Percentiles rank a stretch among this genome's conserved stretches.
phyloP scores from a whole-genome alignment of 2,797 vertebrate genomes.

The Mus minutoides region DNA sequence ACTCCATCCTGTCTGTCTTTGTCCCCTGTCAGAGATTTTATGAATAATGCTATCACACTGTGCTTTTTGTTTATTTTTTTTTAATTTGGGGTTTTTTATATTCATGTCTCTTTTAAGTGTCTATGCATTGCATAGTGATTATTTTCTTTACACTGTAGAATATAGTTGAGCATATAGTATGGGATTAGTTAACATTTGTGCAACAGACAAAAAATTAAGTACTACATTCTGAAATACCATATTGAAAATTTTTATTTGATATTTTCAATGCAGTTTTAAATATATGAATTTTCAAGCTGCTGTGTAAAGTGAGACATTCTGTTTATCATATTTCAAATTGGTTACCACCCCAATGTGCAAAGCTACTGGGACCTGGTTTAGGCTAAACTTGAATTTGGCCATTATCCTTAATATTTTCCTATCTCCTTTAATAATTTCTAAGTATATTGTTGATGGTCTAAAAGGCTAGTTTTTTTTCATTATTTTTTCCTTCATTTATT shows the following conservation, averaged over 20 bases:
- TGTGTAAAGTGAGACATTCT: background rate
- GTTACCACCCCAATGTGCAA: background rate
- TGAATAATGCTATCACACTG: background rate
- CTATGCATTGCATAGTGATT: background rate
- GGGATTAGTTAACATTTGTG: background rate
- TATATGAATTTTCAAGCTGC: background rate
- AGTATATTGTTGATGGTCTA: background rate
- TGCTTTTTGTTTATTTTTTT: background rate
- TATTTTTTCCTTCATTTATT: background rate
- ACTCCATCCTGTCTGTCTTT: background rate
- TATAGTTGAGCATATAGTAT: background rate
- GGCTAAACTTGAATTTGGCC: background rate
- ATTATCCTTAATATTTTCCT: background rate
- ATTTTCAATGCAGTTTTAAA: background rate
- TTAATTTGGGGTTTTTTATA: too few species aligned
- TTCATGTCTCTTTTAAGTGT: background rate
- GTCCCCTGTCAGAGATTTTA: background rate
- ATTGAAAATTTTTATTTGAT: slow-evolving; percentile 18
- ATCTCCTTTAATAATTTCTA: background rate
- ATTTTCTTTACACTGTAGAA: background rate
- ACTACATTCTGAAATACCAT: slow-evolving; percentile 1
- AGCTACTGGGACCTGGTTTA: background rate
- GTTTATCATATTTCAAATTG: background rate
- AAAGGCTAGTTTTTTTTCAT: background rate
- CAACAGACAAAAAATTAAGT: background rate